phyloP scores from a whole-genome alignment of 2,888 invertebrate species.

The Diarsia rubi region DNA sequence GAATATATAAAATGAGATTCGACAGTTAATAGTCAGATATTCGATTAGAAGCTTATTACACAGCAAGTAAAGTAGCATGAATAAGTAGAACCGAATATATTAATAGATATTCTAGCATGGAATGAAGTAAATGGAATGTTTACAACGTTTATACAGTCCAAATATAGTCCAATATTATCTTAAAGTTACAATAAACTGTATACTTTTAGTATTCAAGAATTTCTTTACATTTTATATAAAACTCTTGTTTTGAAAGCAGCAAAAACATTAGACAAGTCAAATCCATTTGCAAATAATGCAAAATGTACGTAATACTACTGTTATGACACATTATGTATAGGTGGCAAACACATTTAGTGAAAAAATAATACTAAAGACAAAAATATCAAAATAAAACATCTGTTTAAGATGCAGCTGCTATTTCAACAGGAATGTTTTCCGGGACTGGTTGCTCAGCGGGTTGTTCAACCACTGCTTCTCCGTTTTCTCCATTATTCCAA shows the following conservation, averaged over 20 bases:
- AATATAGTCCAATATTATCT: constrained; percentile 25
- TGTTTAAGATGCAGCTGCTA: constrained; percentile 84
- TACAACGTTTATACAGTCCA: constrained; percentile 31
- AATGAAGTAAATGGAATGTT: constrained; percentile 66
- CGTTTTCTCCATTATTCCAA: constrained; percentile 58
- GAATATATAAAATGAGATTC: constrained; percentile 46
- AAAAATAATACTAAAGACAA: constrained; percentile 41
- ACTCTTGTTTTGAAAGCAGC: constrained; percentile 1
- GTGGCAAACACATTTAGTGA: constrained; percentile 29
- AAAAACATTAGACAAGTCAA: constrained; percentile 21
- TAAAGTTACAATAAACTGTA: not conserved
- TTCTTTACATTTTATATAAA: constrained; percentile 19
- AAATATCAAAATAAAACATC: constrained; percentile 27
- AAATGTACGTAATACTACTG: constrained; percentile 28
- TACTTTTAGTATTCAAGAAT: constrained; percentile 24
- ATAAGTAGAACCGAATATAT: constrained; percentile 36
- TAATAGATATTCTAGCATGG: constrained; percentile 45
- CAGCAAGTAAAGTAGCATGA: not conserved
- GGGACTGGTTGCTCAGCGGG: constrained; percentile 66
- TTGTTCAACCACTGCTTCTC: constrained; percentile 55
- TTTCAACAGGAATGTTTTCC: constrained; percentile 83
- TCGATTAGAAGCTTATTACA: constrained; percentile 21
- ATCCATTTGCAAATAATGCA: constrained; percentile 39
- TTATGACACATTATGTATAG: constrained; percentile 26
- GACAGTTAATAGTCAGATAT: not conserved